These are phyloP conservation scores for Mastigias papua DNA, from an alignment of 30 jellyfish, hydroid and myxozoan genomes.

Conservation along the genomic window DNA sequence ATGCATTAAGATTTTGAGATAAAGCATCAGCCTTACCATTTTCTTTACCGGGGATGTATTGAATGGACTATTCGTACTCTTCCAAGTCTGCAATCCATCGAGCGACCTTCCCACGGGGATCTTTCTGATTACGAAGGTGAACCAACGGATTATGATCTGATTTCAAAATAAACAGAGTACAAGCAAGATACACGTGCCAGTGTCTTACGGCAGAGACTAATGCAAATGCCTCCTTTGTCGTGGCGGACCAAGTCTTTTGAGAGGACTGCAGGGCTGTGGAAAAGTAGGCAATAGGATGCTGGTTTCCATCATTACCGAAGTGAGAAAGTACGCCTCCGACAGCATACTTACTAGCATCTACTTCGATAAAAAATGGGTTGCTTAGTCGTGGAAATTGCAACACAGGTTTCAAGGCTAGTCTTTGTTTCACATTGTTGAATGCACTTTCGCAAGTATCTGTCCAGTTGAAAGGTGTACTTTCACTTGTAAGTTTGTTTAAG, in stretches of 20 bases:
- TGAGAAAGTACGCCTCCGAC: slow-evolving; percentile 66
- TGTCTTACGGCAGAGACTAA: slow-evolving; percentile 50
- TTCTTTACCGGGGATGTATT: slow-evolving; percentile 57
- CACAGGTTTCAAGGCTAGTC: slow-evolving; percentile 17
- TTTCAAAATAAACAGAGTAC: slow-evolving; percentile 39
- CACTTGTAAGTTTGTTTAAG: slow-evolving; percentile 27
- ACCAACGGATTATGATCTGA: slow-evolving; percentile 63
- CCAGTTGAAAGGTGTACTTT: slow-evolving; percentile 26
- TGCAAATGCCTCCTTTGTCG: slow-evolving; percentile 58
- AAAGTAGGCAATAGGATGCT: slow-evolving; percentile 39
- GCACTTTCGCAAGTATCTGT: slow-evolving; percentile 34
- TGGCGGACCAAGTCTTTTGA: slow-evolving; percentile 60
- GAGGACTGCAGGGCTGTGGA: slow-evolving; percentile 57
- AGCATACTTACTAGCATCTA: slow-evolving; percentile 67
- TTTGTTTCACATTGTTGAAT: slow-evolving; percentile 6
- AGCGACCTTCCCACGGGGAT: slow-evolving; percentile 69
- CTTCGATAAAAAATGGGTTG: slow-evolving; percentile 16
- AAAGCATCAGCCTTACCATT: slow-evolving; percentile 58
- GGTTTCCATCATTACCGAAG: slow-evolving; percentile 9
- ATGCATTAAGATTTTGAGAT: slow-evolving; percentile 34
- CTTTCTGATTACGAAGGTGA: slow-evolving; percentile 42
- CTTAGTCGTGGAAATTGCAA: slow-evolving; percentile 31
- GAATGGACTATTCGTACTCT: slow-evolving; percentile 59
- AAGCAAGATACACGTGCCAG: slow-evolving; percentile 65
- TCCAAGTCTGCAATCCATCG: slow-evolving; percentile 63